phyloP scores from a whole-genome alignment of 1,140 invertebrate genomes.

The Bicyclus anynana region DNA sequence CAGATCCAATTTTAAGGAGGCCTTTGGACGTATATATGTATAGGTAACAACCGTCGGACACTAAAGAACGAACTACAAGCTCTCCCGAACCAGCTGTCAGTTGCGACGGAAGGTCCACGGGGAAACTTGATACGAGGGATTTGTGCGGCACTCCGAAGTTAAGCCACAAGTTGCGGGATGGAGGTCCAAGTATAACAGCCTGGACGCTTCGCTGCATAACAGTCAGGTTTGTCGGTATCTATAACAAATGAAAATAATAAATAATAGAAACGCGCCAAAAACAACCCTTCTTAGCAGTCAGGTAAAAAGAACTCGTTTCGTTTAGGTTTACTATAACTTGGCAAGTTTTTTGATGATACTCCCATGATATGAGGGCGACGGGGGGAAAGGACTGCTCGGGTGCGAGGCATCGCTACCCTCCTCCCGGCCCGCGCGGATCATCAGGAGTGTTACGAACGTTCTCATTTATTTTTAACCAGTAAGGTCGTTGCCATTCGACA shows the following conservation, averaged over 20 bases:
- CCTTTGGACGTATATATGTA: conserved; percentile 89
- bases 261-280: neutral
- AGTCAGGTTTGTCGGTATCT: conserved; percentile 92
- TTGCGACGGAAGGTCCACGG: conserved; percentile 69
- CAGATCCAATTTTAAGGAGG: conserved; percentile 94
- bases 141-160: conserved; percentile 90
- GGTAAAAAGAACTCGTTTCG: too few relatives aligned
- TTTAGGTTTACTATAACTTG: too few relatives aligned
- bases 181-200: conserved; percentile 90
- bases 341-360: too few relatives aligned
- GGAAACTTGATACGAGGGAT: conserved; percentile 86
- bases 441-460: too few relatives aligned
- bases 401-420: too few relatives aligned
- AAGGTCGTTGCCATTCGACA: too few relatives aligned
- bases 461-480: too few relatives aligned
- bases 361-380: too few relatives aligned
- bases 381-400: too few relatives aligned
- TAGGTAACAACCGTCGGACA: conserved; percentile 92
- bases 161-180: conserved; percentile 91
- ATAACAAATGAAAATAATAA: conserved; percentile 20
- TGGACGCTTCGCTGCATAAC: conserved; percentile 93
- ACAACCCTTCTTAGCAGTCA: too few relatives aligned
- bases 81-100: conserved; percentile 55
- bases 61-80: conserved; percentile 80
- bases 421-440: too few relatives aligned